Percentiles rank a stretch among this genome's conserved stretches.
phyloP scores from a whole-genome alignment of 2,888 invertebrate genomes.

The Apamea monoglypha region DNA sequence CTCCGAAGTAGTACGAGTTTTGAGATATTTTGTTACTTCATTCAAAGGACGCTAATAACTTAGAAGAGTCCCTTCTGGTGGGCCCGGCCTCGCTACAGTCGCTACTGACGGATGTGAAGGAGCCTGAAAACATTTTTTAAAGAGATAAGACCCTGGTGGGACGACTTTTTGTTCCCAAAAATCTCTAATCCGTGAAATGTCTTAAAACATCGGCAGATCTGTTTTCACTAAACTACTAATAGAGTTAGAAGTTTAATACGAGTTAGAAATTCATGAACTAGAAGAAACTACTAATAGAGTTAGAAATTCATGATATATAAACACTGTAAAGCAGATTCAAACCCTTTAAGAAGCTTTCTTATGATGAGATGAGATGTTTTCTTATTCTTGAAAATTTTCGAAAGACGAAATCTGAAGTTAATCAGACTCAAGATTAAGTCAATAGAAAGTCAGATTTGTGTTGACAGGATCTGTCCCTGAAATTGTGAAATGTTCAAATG shows the following conservation, averaged over 20 bases:
- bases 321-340: constrained; percentile 12
- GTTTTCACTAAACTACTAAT: constrained; percentile 14
- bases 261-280: no score
- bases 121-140: constrained; percentile 41
- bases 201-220: constrained; percentile 14
- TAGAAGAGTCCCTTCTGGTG: constrained; percentile 33
- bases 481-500: constrained; percentile 31
- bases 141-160: constrained; percentile 39
- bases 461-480: constrained; percentile 21
- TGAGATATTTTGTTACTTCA: constrained; percentile 34
- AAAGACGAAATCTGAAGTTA: constrained; percentile 24
- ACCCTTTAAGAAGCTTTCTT: constrained; percentile 10
- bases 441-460: constrained; percentile 45
- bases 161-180: constrained; percentile 29
- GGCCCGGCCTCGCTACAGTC: constrained; percentile 6
- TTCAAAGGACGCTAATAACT: constrained; percentile 37
- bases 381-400: constrained; percentile 42
- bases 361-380: no score
- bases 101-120: constrained; percentile 43
- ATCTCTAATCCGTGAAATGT: constrained; percentile 38
- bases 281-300: constrained; percentile 20
- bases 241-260: constrained; percentile 13
- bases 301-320: constrained; percentile 11
- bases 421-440: constrained; percentile 36
- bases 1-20: neutral